Percentiles rank a stretch among this genome's conserved stretches.
Conservation (phyloP, 2,888 invertebrate species). For the Cephus runcator region DNA sequence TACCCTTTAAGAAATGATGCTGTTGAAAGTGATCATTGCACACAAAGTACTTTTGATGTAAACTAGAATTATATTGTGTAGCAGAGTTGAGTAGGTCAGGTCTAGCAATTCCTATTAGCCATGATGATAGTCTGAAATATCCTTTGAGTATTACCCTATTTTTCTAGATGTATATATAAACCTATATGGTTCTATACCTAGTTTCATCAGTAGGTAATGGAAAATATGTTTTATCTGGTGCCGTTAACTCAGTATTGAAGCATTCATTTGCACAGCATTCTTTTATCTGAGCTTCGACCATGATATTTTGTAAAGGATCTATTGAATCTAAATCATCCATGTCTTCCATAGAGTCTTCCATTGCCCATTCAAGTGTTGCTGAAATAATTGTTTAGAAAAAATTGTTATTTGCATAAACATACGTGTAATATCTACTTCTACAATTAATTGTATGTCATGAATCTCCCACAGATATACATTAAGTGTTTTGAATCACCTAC, state of each 20-base stretch:
- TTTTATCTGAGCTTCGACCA: constrained; percentile 8
- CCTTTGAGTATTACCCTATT: background rate
- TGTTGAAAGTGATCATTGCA: constrained; percentile 16
- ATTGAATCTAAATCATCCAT: constrained; percentile 4
- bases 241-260: constrained; percentile 12
- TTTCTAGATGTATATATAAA: background rate
- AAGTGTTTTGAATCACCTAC: constrained; percentile 13
- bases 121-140: constrained; percentile 20
- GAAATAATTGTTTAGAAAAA: constrained; percentile 8
- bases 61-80: background rate
- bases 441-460: background rate
- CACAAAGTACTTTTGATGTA: constrained; percentile 6
- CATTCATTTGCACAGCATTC: constrained; percentile 20
- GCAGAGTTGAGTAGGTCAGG: constrained; percentile 14
- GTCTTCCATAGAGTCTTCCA: constrained; percentile 11
- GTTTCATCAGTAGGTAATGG: constrained; percentile 23
- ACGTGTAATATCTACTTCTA: background rate
- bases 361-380: constrained; percentile 17
- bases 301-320: constrained; percentile 7
- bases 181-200: constrained; percentile 17
- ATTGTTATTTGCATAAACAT: background rate
- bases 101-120: constrained; percentile 17
- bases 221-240: constrained; percentile 23
- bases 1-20: constrained; percentile 18
- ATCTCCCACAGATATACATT: background rate